Base-by-base conservation (phyloP, 2,113 vertebrate genomes). In the Chaenogobius annularis region DNA sequence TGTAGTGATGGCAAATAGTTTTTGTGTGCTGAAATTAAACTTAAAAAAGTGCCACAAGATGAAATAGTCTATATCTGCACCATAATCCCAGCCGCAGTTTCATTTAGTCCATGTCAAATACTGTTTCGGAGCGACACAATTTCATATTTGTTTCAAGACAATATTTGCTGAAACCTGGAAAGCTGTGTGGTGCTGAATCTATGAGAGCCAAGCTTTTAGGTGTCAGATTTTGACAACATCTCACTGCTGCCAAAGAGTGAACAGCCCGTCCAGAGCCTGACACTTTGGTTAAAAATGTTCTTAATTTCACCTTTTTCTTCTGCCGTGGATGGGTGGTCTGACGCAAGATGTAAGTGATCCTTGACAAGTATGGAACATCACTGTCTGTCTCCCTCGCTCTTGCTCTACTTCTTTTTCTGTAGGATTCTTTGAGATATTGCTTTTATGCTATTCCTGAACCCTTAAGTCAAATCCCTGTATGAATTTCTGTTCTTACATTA, bases 171-270 rank as follows among this genome's bases (percentile, higher is more conserved):
- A 64, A 80, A 72, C 19, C 56, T 73, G 72, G 17, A 70, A 75
- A 74, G 44, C 73, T 66, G 66, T 44, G 0, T 0, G 59, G 71
- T 67, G 69, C 14, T 61, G 35, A 55, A 37, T 63, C 78, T 75
- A 77, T 6, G 1, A 71, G 43, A 78, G 72, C 9, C 70, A 65
- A 79, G 44, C 61, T 79, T 58, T 80, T 65, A 52, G 61, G 68
- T 79, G 70, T 84, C 74, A 75, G 55, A 66, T 81, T 80, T 69
- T n/a, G 68, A 73, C 85, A 77, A 73, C 71, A 70, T 71, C 68
- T 66, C 48, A 37, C 68, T 65, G 70, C 72, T 83, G 70, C 69
- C 72, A 80, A 72, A 75, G 40, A n/a, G 54, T 63, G 65, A 88
- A 73, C 44, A 40, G 17, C 35, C 61, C 61, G 77, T 69, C 74